A percentile compares a stretch with the other conserved stretches of the same genome.
These are phyloP conservation scores for Misgurnus mizolepis DNA, from an alignment of 2,113 vertebrate species.

Conservation along the genomic window DNA sequence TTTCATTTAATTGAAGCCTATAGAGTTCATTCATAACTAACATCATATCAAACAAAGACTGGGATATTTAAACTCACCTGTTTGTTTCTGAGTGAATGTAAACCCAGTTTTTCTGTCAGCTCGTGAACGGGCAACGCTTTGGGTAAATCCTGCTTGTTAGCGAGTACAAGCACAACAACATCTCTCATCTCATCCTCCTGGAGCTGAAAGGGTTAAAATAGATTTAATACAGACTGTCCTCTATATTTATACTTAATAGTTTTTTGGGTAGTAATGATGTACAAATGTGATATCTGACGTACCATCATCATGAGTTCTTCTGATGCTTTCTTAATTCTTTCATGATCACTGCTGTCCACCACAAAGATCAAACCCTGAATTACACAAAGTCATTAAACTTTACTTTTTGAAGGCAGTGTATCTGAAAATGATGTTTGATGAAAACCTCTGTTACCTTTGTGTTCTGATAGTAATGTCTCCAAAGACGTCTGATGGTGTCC, in stretches of 20 bases:
- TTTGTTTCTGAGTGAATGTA: constrained; percentile 80
- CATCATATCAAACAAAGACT: background rate
- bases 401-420: background rate
- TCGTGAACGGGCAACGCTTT: constrained; percentile 86
- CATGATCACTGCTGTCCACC: constrained; percentile 88
- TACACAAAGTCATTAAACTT: background rate
- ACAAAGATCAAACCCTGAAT: constrained; percentile 93
- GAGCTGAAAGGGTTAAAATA: constrained; percentile 69
- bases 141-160: constrained; percentile 88
- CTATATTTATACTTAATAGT: too few relatives aligned
- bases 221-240: too few relatives aligned
- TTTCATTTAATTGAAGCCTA: too few relatives aligned
- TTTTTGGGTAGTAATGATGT: too few relatives aligned
- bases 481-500: constrained; percentile 86
- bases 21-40: background rate
- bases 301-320: constrained; percentile 70
- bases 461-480: constrained; percentile 92
- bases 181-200: constrained; percentile 82
- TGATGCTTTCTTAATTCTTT: constrained; percentile 74
- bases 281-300: background rate
- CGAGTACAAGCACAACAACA: constrained; percentile 83
- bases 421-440: background rate
- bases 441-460: constrained; percentile 76
- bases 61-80: background rate
- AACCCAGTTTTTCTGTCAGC: constrained; percentile 85